These are phyloP conservation scores for Typhlichthys subterraneus DNA, from an alignment of 2,797 vertebrate genomes.

Conservation along the genomic window DNA sequence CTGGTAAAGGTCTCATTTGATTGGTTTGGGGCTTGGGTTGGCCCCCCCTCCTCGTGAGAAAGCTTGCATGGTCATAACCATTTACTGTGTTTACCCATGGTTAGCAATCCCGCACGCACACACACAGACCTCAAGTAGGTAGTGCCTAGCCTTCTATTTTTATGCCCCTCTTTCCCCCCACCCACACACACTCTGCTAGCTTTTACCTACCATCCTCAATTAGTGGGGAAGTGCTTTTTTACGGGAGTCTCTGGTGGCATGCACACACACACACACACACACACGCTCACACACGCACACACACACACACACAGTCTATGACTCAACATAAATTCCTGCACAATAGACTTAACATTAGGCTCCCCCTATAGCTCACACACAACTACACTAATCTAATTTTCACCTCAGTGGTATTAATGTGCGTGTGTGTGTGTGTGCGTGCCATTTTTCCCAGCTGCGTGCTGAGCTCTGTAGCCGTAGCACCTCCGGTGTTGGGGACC, in stretches of 20 bases:
- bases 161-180: constrained; percentile 24
- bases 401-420: constrained; percentile 9
- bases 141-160: constrained; percentile 35
- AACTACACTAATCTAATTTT: constrained; percentile 33
- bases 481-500: constrained; percentile 37
- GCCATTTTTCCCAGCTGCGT: constrained; percentile 45
- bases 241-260: constrained; percentile 50
- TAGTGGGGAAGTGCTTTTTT: constrained; percentile 78
- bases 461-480: constrained; percentile 33
- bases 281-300: constrained; percentile 6
- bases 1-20: constrained; percentile 8
- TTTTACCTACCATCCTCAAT: constrained; percentile 72
- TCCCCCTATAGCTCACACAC: constrained; percentile 26
- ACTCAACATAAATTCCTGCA: constrained; percentile 39
- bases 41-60: constrained; percentile 67
- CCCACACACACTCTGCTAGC: constrained; percentile 54
- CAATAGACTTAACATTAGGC: constrained; percentile 35
- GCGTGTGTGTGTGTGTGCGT: constrained; percentile 2
- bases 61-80: constrained; percentile 64
- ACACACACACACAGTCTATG: constrained; percentile 7
- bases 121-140: constrained; percentile 58
- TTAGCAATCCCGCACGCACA: constrained; percentile 57
- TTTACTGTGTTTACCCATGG: constrained; percentile 67
- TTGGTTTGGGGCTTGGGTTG: constrained; percentile 3
- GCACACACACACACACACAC: constrained; percentile 21